Evolutionary conservation across 2,888 invertebrate species (phyloP).

Genomic region (Latrodectus elegans): DNA sequence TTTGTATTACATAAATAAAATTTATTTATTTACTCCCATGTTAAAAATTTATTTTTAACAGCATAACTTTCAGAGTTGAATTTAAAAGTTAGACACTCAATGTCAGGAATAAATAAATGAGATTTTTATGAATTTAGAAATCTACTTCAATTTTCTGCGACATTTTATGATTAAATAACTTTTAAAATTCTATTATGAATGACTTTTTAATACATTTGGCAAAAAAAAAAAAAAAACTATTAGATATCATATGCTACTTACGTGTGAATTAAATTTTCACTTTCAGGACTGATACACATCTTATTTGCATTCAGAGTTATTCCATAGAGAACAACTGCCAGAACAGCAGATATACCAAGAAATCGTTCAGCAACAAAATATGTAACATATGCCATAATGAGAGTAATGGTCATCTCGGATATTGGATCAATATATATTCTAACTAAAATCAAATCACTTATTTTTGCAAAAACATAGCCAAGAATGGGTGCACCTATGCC

Average conservation of each 20-base stretch:
- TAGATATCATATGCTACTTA: slow-evolving; percentile 5
- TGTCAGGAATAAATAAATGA: too few relatives aligned
- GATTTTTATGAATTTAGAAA: too few relatives aligned
- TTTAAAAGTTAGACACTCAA: too few relatives aligned
- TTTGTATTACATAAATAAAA: too few relatives aligned
- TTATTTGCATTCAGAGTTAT: slow-evolving; percentile 75
- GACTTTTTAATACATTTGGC: too few relatives aligned
- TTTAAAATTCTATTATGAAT: too few relatives aligned
- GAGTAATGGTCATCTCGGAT: slow-evolving; percentile 76
- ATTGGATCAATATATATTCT: slow-evolving; percentile 76
- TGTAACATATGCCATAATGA: slow-evolving; percentile 76
- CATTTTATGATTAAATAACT: too few relatives aligned
- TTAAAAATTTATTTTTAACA: too few relatives aligned
- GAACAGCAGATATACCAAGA: slow-evolving; percentile 75
- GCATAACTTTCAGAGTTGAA: too few relatives aligned
- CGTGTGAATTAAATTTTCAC: slow-evolving; percentile 73
- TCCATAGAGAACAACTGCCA: slow-evolving; percentile 76
- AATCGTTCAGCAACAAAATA: slow-evolving; percentile 73
- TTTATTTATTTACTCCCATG: too few relatives aligned
- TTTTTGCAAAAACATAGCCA: slow-evolving; percentile 75
- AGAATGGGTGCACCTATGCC: slow-evolving; percentile 75
- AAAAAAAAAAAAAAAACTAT: background rate
- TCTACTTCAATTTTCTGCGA: too few relatives aligned
- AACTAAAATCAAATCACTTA: slow-evolving; percentile 75
- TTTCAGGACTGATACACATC: slow-evolving; percentile 76